Base-by-base conservation (phyloP, 2,797 vertebrate species). In the Erithacus rubecula region DNA sequence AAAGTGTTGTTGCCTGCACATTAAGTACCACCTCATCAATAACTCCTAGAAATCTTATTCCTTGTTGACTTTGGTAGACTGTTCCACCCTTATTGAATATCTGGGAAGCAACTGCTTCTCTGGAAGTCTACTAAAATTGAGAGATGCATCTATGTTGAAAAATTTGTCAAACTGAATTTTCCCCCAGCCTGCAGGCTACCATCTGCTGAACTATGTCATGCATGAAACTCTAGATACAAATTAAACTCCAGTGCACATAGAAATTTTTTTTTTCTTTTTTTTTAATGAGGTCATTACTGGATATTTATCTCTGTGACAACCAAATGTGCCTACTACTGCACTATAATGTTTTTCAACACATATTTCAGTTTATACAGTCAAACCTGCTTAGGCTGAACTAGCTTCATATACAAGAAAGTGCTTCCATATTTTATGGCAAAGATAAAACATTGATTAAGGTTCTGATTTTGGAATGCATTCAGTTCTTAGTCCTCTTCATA, bases 201-300 rank as follows among this genome's bases (percentile, higher is more conserved):
- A 92, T 94, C 93, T 92, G 93, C 83, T 94, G 69, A 93, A 75
- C 46, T 58, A 86, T 53, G 52, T 63, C 53, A 83, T 59, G 74
- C 80, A 88, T 84, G 80, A 94, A 96, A 72, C 21, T n/a, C 72
- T 64, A 52, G 23, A 81, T 18, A 62, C 9, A 39, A 88, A 93
- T 76, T 76, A 90, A 96, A 91, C 47, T 41, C 70, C 32, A 93
- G 36, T 32, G 56, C 79, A 59, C 29, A 62, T 0, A 84, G 43
- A 83, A 84, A 77, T 32, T 43, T 20, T 9, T 36, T 9, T 36
- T 84, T 78, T 78, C n/a, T 53, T 15, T 21, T 55, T 86, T 58
- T 67, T 58, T 52, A 34, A 83, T 34, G 32, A 83, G 49, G 78
- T 59, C 71, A 60, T 91, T 77, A 74, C 27, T 36, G 11, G 56